Evolutionary conservation across 2,113 vertebrate species (phyloP).

Genomic region (Miniopterus natalensis): DNA sequence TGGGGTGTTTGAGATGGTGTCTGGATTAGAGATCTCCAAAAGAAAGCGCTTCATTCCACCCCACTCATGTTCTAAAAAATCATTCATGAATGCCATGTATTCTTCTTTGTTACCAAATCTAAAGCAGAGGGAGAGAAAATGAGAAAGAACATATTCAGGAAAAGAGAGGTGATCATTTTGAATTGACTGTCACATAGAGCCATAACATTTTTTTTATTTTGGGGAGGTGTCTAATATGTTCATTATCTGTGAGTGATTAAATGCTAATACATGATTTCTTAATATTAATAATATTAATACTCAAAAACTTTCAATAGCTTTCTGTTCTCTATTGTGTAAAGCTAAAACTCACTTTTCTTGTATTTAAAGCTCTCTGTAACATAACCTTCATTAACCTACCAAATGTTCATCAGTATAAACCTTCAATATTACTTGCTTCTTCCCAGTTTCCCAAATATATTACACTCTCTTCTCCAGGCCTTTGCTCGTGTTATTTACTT

Average conservation of each 20-base stretch:
- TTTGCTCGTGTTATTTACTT: conserved; percentile 42
- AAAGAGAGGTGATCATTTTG: conserved; percentile 52
- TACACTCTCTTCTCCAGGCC: not conserved
- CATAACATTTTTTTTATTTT: conserved; percentile 19
- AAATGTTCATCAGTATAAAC: not conserved
- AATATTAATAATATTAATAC: conserved; percentile 33
- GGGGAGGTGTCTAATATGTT: not conserved
- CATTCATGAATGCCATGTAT: conserved; percentile 99
- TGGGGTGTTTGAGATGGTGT: conserved; percentile 95
- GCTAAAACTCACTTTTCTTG: not conserved
- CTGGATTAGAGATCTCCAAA: conserved; percentile 95
- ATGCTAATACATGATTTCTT: conserved; percentile 44
- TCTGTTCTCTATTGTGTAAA: conserved; percentile 13
- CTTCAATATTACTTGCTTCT: conserved; percentile 2
- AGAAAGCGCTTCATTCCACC: conserved; percentile 98
- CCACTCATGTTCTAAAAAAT: conserved; percentile 98
- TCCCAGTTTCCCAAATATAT: conserved; percentile 35
- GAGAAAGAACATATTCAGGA: conserved; percentile 40
- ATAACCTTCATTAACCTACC: not conserved
- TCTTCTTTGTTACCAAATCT: conserved; percentile 99
- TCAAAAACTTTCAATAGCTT: conserved; percentile 49
- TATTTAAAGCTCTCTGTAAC: conserved; percentile 40
- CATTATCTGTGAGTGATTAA: conserved; percentile 39
- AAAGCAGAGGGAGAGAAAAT: conserved; percentile 27
- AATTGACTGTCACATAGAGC: conserved; percentile 29